Evolutionary conservation across 2,797 vertebrate species (phyloP).

Genomic region (Periophthalmus magnuspinnatus): DNA sequence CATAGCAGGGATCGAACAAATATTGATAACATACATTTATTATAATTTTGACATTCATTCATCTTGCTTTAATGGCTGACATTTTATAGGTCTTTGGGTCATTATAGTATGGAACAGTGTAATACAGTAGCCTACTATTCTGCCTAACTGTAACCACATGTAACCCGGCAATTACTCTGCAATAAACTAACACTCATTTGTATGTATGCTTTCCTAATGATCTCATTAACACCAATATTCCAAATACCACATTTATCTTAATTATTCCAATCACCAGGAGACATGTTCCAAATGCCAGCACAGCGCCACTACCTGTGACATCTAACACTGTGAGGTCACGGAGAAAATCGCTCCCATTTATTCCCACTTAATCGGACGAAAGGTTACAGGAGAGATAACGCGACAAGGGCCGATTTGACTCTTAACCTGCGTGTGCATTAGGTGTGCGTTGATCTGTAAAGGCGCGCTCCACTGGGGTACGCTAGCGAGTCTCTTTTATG

Average conservation of each 20-base stretch:
- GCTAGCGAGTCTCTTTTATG: constrained; percentile 79
- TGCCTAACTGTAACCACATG: background rate
- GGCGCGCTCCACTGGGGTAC: constrained; percentile 72
- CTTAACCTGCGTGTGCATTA: constrained; percentile 79
- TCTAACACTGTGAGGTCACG: constrained; percentile 35
- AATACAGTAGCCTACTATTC: background rate
- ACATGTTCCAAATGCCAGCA: background rate
- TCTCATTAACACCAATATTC: background rate
- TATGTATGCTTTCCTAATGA: constrained; percentile 1
- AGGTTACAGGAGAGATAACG: constrained; percentile 33
- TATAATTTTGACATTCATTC: background rate
- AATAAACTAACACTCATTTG: background rate
- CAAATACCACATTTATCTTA: constrained; percentile 6
- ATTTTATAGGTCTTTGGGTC: background rate
- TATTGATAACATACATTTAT: background rate
- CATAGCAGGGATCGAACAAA: background rate
- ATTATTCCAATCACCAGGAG: constrained; percentile 4
- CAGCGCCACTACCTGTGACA: constrained; percentile 25
- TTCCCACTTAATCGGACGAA: constrained; percentile 72
- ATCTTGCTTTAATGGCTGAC: background rate
- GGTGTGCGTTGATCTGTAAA: constrained; percentile 81
- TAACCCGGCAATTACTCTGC: background rate
- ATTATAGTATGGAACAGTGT: background rate
- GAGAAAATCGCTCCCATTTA: constrained; percentile 66
- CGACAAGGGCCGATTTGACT: constrained; percentile 70